Conservation (phyloP, 2,797 vertebrate species). For the Helarctos malayanus region DNA sequence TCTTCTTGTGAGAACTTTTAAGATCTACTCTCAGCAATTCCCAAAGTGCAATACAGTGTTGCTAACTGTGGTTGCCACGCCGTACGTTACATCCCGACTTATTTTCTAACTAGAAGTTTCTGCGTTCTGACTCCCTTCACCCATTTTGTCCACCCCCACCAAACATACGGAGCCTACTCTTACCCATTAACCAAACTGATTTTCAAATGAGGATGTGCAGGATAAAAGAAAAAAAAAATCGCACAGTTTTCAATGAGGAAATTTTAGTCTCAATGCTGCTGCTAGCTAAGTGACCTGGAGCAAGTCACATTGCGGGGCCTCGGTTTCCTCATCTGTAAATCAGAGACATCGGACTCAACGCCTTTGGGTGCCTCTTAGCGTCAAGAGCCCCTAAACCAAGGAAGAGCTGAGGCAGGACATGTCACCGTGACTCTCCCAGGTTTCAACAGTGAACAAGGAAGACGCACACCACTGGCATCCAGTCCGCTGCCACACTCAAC, state of each 20-base stretch:
- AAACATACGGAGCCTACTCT: background rate
- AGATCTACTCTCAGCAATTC: background rate
- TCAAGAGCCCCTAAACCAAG: background rate
- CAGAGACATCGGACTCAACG: background rate
- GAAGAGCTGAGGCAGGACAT: background rate
- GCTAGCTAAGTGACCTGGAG: background rate
- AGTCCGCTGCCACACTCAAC: background rate
- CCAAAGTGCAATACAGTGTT: background rate
- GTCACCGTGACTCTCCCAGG: background rate
- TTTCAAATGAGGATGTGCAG: background rate
- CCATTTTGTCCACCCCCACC: background rate
- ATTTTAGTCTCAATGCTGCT: background rate
- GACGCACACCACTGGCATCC: fast-evolving
- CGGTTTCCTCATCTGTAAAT: background rate
- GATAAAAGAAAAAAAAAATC: background rate
- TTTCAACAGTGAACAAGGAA: background rate
- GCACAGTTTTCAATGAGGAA: background rate
- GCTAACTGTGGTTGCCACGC: background rate
- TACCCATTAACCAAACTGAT: background rate
- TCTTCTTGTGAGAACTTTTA: background rate
- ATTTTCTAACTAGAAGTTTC: background rate
- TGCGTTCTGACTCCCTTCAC: background rate
- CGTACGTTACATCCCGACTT: background rate
- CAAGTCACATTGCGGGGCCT: background rate
- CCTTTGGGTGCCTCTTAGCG: background rate